Base-by-base conservation (phyloP, 2,888 invertebrate species). In the Globia sparganii region DNA sequence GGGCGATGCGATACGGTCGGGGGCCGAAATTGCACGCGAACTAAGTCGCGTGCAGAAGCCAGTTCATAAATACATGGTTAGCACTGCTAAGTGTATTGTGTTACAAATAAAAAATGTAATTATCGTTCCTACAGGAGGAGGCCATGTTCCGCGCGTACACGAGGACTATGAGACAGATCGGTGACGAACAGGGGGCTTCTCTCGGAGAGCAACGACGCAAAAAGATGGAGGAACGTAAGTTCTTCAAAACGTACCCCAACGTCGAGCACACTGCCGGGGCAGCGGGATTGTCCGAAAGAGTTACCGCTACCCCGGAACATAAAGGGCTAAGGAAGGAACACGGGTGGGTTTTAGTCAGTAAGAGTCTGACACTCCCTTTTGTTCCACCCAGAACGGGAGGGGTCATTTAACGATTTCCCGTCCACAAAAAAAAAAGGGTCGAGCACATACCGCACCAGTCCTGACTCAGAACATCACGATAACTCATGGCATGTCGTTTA, bases 181-280 rank as follows among this genome's bases (percentile, higher is more conserved):
- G 4, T 18, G 64, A 40, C 2, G 64, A 40, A n/a, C 4, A 5
- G 40, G 2, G 2, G 2, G 4, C 2, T 18, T 40, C n/a, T 40
- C 18, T 18, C 18, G 2, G 4, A n/a, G 40, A 18, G 9, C 15
- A 40, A n/a, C 4, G 2, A 37, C 40, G 64, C 40, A n/a, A 4
- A 4, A n/a, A 65, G 18, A 18, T n/a, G 62, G n/a, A 40, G n/a
- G 9, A 65, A 65, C 18, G 64, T 65, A 40, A 65, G 64, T 65
- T 40, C 40, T 37, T n/a, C n/a, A 37, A 64, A n/a, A n/a, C 37
- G 18, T 64, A 9, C 15, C 37, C 37, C 9, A 64, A 37, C 25
- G 15, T 15, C 8, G 25, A n/a, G 8, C 21, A 34, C 5, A 25
- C n/a, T n/a, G n/a, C n/a, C n/a, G n/a, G n/a, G n/a, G n/a, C n/a